Base-by-base conservation (phyloP, 2,113 vertebrate genomes). In the Hirundichthys speculiger region DNA sequence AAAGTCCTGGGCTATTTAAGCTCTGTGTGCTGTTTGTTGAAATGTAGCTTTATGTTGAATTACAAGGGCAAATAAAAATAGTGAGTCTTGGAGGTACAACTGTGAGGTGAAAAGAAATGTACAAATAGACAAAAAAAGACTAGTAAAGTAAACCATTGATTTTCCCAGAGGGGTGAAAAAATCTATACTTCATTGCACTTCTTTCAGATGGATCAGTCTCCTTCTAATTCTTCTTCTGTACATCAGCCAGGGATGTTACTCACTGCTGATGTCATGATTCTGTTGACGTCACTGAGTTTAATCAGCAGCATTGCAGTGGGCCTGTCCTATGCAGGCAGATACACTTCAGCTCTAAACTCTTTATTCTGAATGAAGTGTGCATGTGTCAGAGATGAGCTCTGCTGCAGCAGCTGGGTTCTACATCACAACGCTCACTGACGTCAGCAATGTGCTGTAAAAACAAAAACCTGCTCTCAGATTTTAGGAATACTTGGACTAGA, bases 251-350 rank as follows among this genome's bases (percentile, higher is more conserved):
- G 79, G 57, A 84, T 20, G 59, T 48, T 48, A 40, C 57, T 64
- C 54, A 66, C 76, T 30, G 59, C 42, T 68, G 55, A 67, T 21
- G 75, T 82, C 75, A 66, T 49, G 30, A 9, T 16, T 39, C 50
- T 54, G 66, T 61, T 81, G 77, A 76, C 38, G 72, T 79, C 75
- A 69, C 60, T 5, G 58, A 20, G 70, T 75, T 73, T 76, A 84
- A 89, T 80, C 75, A 80, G 75, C 68, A 54, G 75, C 73, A 48
- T 80, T 70, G 80, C 80, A 80, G 82, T 20, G 57, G 54, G 58
- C 45, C 65, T 18, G 27, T 58, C 69, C 75, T 50, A 68, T 63
- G 57, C 66, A 85, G 56, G 67, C 25, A 55, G 41, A 46, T 25
- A 21, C 43, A 2, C 59, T 45, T 58, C 66, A 57, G 69, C 80